A percentile compares a stretch with the other conserved stretches of the same genome.
phyloP scores from a whole-genome alignment of 2,113 vertebrate genomes.

The Scolopax mira region DNA sequence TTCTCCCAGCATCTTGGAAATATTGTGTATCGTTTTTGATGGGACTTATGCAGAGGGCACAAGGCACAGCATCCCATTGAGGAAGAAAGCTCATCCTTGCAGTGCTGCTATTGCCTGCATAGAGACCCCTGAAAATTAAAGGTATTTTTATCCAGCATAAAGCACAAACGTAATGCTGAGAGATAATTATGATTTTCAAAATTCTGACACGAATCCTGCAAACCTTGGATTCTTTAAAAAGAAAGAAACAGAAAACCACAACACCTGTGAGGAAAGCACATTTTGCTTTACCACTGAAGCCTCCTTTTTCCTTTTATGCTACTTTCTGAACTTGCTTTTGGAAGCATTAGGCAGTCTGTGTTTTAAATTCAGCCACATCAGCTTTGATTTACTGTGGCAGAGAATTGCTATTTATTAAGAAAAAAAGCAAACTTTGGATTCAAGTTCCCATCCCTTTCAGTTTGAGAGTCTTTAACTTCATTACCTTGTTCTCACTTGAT shows the following conservation, averaged over 20 bases:
- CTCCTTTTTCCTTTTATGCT: not conserved
- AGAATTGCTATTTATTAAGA: not conserved
- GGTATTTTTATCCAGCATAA: not conserved
- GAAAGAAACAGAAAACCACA: not conserved
- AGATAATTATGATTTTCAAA: accelerated
- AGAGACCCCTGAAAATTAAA: accelerated
- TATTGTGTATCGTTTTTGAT: not conserved
- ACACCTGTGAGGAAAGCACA: not conserved
- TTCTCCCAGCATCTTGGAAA: not conserved
- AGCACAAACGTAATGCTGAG: not conserved
- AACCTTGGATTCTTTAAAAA: not conserved
- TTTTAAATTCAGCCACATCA: not conserved
- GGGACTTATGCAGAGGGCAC: not conserved
- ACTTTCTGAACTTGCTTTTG: not conserved
- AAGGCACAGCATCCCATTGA: accelerated
- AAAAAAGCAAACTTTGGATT: not conserved
- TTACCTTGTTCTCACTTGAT: not conserved
- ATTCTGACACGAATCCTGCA: not conserved
- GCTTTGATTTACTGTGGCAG: not conserved
- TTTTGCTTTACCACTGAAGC: not conserved
- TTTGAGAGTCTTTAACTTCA: not conserved
- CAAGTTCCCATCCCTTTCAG: not conserved
- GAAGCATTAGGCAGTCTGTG: not conserved
- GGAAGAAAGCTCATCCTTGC: not conserved
- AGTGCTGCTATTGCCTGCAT: accelerated